Evolutionary conservation across 1,140 invertebrate genomes (phyloP), one percentile per base, ranked within the genome.

Genomic region (Drosophila kohkoa): DNA sequence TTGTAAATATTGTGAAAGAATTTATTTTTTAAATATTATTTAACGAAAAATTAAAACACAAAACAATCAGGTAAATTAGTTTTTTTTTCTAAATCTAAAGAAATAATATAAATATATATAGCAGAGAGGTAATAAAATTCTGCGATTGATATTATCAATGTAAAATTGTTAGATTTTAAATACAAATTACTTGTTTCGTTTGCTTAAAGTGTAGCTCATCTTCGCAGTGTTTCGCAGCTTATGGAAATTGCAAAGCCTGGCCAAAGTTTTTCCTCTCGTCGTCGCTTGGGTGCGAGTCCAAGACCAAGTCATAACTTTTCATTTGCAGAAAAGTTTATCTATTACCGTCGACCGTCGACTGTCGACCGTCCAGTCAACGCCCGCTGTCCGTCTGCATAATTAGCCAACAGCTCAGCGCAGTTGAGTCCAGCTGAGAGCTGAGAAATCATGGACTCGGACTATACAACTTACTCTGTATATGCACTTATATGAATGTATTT

Each of bases 301-400:
- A 13, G 41, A 3, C 38, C 51, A 15, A 65, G 48, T 49, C 32
- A 69, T 75, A 69, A 54, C 75, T 75, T 67, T 62, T 67, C 70
- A 74, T 75, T 77, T 75, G 75, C 52, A 49, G 41, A 52, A 75
- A 78, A 78, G 66, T 78, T 75, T 75, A 75, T 75, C 66, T 75
- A 75, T 75, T 70, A 78, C 60, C 62, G 58, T 13, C n/a, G 4
- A 13, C 11, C 4, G n/a, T 32, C 32, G 20, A 25, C 20, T 0
- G 16, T 16, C 16, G 7, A 8, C 32, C n/a, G 54, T 60, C 48
- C 54, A 65, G 64, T 58, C 60, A 60, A 48, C 25, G 41, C 30
- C 46, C 38, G 15, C 45, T 59, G 16, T 49, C n/a, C 69, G 32
- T 32, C 69, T 72, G 75, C 70, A 77, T 77, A 77, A 77, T 77